Conservation (phyloP, 2,797 vertebrate species). For the Pangasius sanitwongsei region DNA sequence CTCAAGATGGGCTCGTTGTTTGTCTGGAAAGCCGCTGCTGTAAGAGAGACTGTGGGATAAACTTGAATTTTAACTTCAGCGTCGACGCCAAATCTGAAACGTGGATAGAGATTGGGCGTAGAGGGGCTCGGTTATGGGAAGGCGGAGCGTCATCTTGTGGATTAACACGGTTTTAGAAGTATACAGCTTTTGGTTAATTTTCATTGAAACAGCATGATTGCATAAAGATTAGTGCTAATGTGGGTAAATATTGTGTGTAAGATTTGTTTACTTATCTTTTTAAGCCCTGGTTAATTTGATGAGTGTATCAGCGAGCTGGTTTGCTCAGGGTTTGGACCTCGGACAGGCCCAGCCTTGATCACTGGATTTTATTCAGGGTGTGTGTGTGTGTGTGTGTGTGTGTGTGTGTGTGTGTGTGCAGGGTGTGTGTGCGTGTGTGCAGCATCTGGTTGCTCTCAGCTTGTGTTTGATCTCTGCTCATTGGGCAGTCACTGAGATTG, state of each 20-base stretch:
- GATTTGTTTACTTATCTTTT: no score
- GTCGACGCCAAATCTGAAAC: not conserved
- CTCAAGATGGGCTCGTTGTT: not conserved
- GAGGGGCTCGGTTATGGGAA: not conserved
- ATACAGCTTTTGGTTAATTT: not conserved
- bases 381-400: not conserved
- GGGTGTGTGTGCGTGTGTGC: not conserved
- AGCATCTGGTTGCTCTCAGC: not conserved
- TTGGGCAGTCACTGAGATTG: not conserved
- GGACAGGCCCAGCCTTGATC: not conserved
- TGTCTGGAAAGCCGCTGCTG: not conserved
- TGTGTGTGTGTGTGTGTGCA: not conserved
- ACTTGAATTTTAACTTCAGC: not conserved
- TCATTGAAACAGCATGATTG: not conserved
- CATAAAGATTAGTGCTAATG: not conserved
- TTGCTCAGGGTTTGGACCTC: not conserved
- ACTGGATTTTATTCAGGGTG: not conserved
- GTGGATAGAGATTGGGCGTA: not conserved
- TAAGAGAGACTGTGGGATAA: not conserved
- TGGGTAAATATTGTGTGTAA: not conserved
- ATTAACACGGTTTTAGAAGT: not conserved
- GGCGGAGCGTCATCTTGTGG: not conserved
- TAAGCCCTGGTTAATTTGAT: no score
- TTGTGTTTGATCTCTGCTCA: not conserved
- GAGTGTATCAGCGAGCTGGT: not conserved